Evolutionary conservation across 2,113 vertebrate genomes (phyloP), one percentile per base, ranked within the genome.

Genomic region (Craseonycteris thonglongyai): DNA sequence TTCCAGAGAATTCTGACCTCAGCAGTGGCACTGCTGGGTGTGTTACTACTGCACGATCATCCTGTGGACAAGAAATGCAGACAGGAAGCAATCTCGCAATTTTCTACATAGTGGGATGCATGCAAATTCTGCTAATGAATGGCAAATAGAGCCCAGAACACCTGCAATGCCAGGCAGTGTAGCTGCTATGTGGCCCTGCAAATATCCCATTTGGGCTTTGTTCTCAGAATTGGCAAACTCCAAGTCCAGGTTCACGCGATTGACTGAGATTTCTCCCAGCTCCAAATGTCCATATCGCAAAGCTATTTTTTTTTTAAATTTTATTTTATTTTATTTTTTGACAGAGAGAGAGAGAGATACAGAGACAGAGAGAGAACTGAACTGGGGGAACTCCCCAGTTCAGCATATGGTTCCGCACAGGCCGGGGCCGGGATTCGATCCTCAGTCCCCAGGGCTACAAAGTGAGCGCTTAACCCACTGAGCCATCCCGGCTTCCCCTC

Each of bases 301-400:
- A 59, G 26, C 12, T 26, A 91, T 68, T 82, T 95, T 84, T 69
- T n/a, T n/a, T n/a, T n/a, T n/a, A n/a, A n/a, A n/a, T n/a, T n/a
- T n/a, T n/a, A n/a, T n/a, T n/a, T n/a, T n/a, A n/a, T n/a, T n/a
- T n/a, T n/a, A n/a, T n/a, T n/a, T n/a, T n/a, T n/a, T n/a, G n/a
- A n/a, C n/a, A n/a, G n/a, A n/a, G n/a, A n/a, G n/a, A n/a, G n/a
- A n/a, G n/a, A n/a, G n/a, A n/a, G n/a, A n/a, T n/a, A n/a, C n/a
- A n/a, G n/a, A n/a, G n/a, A n/a, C n/a, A n/a, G n/a, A n/a, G n/a
- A n/a, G n/a, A n/a, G n/a, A n/a, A n/a, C n/a, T n/a, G n/a, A n/a
- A n/a, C n/a, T n/a, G n/a, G n/a, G n/a, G n/a, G n/a, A n/a, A n/a
- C n/a, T n/a, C n/a, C n/a, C n/a, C n/a, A n/a, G n/a, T n/a, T n/a